Evolutionary conservation across 2,888 invertebrate genomes (phyloP).

Genomic region (Drosophila lutescens): DNA sequence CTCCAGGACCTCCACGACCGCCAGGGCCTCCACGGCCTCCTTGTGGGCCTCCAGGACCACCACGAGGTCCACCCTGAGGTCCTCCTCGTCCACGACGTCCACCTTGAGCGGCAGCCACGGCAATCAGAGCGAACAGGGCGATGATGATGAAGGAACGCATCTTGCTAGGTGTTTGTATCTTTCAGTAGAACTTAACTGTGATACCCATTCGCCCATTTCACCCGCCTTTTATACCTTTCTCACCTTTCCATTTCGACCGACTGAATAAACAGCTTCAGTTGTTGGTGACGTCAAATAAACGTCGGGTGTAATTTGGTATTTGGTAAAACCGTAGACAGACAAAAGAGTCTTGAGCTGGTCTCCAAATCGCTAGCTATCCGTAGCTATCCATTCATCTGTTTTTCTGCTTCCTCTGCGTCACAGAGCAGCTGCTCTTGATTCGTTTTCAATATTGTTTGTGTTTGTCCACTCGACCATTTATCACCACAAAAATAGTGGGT

Average conservation of each 20-base stretch:
- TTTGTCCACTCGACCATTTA: conserved; percentile 30
- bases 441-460: conserved; percentile 24
- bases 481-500: conserved; percentile 6
- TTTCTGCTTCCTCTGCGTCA: conserved; percentile 26
- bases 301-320: conserved; percentile 11
- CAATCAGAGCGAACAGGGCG: conserved; percentile 29
- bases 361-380: conserved; percentile 7
- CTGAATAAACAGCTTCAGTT: background rate
- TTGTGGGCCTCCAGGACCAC: conserved; percentile 1
- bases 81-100: conserved; percentile 12
- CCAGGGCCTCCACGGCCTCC: background rate
- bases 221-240: conserved; percentile 30
- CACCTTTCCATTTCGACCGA: background rate
- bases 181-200: conserved; percentile 20
- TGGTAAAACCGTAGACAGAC: conserved; percentile 8
- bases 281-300: conserved; percentile 21
- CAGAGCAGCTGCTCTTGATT: conserved; percentile 39
- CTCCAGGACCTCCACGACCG: background rate
- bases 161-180: conserved; percentile 14
- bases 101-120: conserved; percentile 35
- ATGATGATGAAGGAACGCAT: conserved; percentile 33
- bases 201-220: background rate
- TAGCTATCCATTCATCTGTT: conserved; percentile 20
- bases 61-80: conserved; percentile 7
- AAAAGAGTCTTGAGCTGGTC: conserved; percentile 7